Conservation (phyloP, 2,888 invertebrate species). For the Limenitis arthemis region DNA sequence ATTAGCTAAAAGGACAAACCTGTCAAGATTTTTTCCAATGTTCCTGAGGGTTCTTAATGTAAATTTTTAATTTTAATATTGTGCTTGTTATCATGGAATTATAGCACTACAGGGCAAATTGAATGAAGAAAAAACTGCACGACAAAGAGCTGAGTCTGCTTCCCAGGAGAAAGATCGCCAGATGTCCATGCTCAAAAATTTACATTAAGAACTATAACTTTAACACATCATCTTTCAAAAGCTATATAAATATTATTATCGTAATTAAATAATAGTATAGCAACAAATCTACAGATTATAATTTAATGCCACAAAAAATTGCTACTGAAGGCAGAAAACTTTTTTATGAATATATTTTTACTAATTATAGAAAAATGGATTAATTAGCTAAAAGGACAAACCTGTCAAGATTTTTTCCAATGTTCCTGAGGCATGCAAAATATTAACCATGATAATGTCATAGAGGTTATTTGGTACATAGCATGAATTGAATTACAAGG, state of each 20-base stretch:
- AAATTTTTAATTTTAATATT: no score
- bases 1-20: slow-evolving; percentile 72
- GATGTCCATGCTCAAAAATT: slow-evolving; percentile 94
- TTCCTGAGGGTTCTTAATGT: no score
- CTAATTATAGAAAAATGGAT: slow-evolving; percentile 3
- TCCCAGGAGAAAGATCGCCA: slow-evolving; percentile 95
- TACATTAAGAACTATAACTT: background rate
- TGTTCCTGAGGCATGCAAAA: slow-evolving; percentile 75
- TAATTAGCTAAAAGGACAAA: slow-evolving; percentile 67
- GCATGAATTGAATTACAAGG: slow-evolving; percentile 15
- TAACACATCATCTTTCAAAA: no score
- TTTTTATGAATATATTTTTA: slow-evolving; percentile 4
- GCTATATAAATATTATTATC: no score
- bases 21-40: slow-evolving; percentile 77
- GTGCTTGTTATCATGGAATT: background rate
- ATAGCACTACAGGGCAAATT: slow-evolving; percentile 91
- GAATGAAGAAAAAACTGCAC: slow-evolving; percentile 89
- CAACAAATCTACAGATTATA: no score
- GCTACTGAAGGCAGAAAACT: no score
- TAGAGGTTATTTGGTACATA: slow-evolving; percentile 21
- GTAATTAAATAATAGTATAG: no score
- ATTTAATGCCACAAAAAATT: no score
- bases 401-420: slow-evolving; percentile 79
- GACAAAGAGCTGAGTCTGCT: slow-evolving; percentile 89
- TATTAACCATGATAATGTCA: slow-evolving; percentile 48